phyloP scores from a whole-genome alignment of 2,113 vertebrate species.

The Prietella phreatophila region DNA sequence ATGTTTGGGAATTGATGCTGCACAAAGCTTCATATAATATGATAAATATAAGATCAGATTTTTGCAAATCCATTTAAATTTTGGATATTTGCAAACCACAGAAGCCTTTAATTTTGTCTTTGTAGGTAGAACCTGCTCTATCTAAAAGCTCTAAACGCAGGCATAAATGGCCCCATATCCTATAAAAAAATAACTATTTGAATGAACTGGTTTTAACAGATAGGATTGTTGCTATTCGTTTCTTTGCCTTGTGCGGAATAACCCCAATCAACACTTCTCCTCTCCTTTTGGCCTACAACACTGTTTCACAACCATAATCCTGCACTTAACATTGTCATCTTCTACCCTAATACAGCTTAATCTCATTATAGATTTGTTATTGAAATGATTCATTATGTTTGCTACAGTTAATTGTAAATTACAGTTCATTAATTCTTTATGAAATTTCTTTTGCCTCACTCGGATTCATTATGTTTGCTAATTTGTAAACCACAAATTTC shows the following conservation, averaged over 20 bases:
- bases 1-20: no score
- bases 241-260: neutral
- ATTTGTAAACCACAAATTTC: neutral
- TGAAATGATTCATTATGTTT: slow-evolving; percentile 6
- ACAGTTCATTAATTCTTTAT: neutral
- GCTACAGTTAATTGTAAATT: neutral
- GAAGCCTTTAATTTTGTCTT: neutral
- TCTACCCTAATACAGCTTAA: neutral
- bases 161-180: neutral
- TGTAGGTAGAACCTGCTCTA: neutral
- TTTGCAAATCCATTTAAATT: neutral
- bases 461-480: neutral
- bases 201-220: neutral
- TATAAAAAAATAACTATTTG: neutral
- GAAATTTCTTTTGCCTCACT: neutral
- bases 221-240: neutral
- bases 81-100: neutral
- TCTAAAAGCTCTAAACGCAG: neutral
- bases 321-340: neutral
- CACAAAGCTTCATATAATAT: no score
- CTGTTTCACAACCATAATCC: neutral
- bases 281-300: neutral
- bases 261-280: neutral
- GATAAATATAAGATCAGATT: no score
- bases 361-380: neutral